Conservation (phyloP, 2,797 vertebrate genomes). For the Mormyrus hasselquistii region DNA sequence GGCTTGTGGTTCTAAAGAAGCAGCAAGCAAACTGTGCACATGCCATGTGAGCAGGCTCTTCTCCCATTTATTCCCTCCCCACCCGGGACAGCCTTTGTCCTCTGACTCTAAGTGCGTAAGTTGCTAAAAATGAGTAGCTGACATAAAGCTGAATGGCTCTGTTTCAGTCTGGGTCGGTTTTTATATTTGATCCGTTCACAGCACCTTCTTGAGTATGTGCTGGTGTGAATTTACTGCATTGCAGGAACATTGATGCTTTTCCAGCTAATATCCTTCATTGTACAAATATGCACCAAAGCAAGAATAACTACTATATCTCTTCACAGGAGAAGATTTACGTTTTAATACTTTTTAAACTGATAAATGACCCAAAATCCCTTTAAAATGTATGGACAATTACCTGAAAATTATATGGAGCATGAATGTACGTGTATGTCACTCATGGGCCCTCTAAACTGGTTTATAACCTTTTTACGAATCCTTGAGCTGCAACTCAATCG, state of each 20-base stretch:
- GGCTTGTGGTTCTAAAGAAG: background rate
- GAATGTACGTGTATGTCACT: background rate
- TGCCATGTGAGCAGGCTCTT: background rate
- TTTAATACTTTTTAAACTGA: background rate
- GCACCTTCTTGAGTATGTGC: background rate
- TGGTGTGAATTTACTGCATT: slow-evolving; percentile 4
- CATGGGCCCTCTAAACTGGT: background rate
- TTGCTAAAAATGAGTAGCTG: background rate
- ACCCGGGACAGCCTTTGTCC: background rate
- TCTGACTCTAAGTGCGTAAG: background rate
- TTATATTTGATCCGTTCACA: background rate
- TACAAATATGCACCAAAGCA: background rate
- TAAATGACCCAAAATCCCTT: background rate
- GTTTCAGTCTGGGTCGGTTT: background rate
- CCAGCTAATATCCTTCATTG: background rate
- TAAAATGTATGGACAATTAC: background rate
- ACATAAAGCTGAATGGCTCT: background rate
- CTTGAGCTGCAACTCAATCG: background rate
- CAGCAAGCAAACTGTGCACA: background rate
- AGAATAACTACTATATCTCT: background rate
- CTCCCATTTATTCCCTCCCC: background rate
- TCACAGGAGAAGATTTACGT: background rate
- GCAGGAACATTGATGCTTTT: background rate
- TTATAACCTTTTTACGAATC: slow-evolving; percentile 4
- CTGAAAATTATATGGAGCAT: background rate